Base-by-base conservation (phyloP, 2,888 invertebrate species). In the Acanthopleura granulata region DNA sequence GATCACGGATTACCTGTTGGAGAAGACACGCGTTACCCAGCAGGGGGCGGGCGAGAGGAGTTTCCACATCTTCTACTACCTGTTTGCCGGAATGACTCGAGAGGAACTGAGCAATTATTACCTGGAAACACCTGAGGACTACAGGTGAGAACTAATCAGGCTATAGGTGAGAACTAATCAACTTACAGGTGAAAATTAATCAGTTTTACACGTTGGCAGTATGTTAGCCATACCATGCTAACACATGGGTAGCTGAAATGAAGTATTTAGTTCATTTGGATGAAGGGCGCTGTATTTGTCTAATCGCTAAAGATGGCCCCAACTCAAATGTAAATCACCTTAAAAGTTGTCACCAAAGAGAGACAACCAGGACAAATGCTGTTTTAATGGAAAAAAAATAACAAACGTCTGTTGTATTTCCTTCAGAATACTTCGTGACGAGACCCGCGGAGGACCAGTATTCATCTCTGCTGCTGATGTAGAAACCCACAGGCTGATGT, bases 11-110 rank as follows among this genome's bases (percentile, higher is more conserved):
- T 88, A 88, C 78, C 82, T 88, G 80, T 75, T 88, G 71, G 88
- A 88, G 81, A 87, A 87, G 78, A 83, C 85, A n/a, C 84, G 88
- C 3, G 84, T 88, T 12, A 83, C 85, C 11, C 79, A 83, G 62
- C 83, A 84, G 72, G 80, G 80, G 11, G 74, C 77, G 0, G 83
- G 84, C 0, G 88, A 88, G 78, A 81, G 83, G 62, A 87, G 87
- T 72, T 88, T 87, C 79, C 88, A 88, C 76, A 84, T 88, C 30
- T 88, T 88, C 77, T 88, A 88, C 73, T 84, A 85, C 74, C 70
- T 89, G 76, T 85, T 88, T 76, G 86, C 86, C 72, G 88, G 88
- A 11, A 78, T 88, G 74, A 81, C 84, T 25, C 74, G 80, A 12
- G 84, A 86, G 11, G 86, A 85, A 69, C 77, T 81, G 22, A 75